These are phyloP conservation scores for Pandion haliaetus DNA, from an alignment of 2,113 vertebrate species.

Conservation along the genomic window DNA sequence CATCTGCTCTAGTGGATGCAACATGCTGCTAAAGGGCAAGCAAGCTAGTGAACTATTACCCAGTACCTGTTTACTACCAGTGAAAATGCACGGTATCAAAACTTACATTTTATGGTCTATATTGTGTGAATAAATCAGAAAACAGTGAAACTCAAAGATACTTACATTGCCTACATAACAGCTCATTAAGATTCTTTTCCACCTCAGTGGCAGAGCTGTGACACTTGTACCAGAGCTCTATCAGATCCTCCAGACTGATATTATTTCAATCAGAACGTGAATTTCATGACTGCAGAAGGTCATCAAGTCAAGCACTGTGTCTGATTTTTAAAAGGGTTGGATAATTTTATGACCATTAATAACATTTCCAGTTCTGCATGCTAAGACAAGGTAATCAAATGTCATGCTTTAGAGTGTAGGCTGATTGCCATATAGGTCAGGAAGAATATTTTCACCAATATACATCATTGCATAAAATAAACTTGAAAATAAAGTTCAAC, in stretches of 20 bases:
- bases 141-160: neutral
- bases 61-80: neutral
- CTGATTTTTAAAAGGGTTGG: conserved; percentile 65
- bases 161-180: neutral
- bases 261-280: conserved; percentile 39
- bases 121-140: neutral
- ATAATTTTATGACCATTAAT: conserved; percentile 66
- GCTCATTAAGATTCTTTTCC: conserved; percentile 47
- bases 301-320: conserved; percentile 55
- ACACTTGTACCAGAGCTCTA: conserved; percentile 40
- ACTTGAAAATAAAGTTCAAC: neutral
- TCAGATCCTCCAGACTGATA: conserved; percentile 52
- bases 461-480: conserved; percentile 16
- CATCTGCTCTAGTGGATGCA: neutral
- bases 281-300: conserved; percentile 61
- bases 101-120: neutral
- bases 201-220: conserved; percentile 29
- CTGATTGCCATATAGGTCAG: conserved; percentile 41
- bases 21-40: neutral
- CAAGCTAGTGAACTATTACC: neutral
- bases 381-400: conserved; percentile 59
- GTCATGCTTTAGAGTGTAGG: neutral
- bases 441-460: neutral
- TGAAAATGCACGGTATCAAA: neutral
- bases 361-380: conserved; percentile 59